A percentile compares a stretch with the other conserved stretches of the same genome.
Evolutionary conservation across 1,140 invertebrate genomes (phyloP).

Genomic region (Orchestia grillus): DNA sequence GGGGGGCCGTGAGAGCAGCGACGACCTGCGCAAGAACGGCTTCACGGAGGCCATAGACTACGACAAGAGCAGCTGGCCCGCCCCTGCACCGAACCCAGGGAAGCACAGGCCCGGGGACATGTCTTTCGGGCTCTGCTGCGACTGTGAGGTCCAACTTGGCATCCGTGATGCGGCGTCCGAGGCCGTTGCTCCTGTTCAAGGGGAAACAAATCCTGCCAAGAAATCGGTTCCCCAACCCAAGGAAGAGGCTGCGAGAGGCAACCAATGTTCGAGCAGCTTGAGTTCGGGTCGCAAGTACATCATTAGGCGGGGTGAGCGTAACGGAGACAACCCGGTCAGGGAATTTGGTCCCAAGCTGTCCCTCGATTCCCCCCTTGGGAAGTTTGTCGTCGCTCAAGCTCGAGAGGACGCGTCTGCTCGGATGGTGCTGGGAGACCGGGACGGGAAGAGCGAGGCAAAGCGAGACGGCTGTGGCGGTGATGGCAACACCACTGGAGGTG

Average conservation of each 20-base stretch:
- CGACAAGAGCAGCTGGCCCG: slow-evolving; percentile 32
- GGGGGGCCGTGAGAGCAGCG: neutral
- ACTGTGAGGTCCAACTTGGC: neutral
- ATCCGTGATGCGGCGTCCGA: neutral
- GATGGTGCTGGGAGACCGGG: neutral
- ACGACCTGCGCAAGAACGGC: neutral
- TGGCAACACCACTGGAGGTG: neutral
- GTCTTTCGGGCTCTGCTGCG: neutral
- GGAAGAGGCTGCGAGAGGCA: neutral
- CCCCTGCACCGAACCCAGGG: no score
- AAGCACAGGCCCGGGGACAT: slow-evolving; percentile 1
- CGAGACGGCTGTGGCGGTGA: neutral
- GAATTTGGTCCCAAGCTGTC: neutral
- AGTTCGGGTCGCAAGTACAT: neutral
- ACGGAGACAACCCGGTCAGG: neutral
- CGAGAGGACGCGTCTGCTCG: neutral
- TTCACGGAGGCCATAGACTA: neutral
- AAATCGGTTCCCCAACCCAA: neutral
- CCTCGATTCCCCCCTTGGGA: neutral
- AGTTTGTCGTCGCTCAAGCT: neutral
- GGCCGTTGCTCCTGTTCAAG: neutral
- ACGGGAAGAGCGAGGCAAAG: neutral
- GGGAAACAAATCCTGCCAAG: neutral
- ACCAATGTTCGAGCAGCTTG: neutral
- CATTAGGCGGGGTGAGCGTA: neutral